Base-by-base conservation (phyloP, 2,797 vertebrate genomes). In the Synaphobranchus kaupii region DNA sequence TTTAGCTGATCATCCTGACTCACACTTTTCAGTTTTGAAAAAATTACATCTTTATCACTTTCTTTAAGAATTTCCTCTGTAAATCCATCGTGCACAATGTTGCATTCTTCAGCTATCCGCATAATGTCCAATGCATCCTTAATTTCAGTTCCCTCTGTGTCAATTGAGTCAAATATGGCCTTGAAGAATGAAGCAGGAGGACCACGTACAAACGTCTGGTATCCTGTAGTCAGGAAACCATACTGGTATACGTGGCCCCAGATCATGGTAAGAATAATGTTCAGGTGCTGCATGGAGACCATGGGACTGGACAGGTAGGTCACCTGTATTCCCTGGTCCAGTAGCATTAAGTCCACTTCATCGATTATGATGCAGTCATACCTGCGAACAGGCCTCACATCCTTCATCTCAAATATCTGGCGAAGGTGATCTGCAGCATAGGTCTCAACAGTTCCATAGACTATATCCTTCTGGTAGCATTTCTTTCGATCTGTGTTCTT, bases 281-380 rank as follows among this genome's bases (percentile, higher is more conserved):
- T 93, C 0, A 94, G 83, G 89, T 93, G 93, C 17, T 93, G 86
- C 91, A 93, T 93, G 87, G 88, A 89, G 6, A 89, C 86, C 89
- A 92, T 91, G 68, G 89, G 87, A 48, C 90, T 91, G 89, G 92
- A 92, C 31, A 94, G 90, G 85, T 94, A 94, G 44, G 90, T 93
- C 48, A 93, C 39, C 87, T 93, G 90, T 80, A 93, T 90, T 71
- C 92, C 93, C 15, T 92, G 88, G 87, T 93, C 93, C 50, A 94
- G 58, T 84, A 93, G 84, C 68, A 93, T 87, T 0, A 92, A 94
- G 71, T 93, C 92, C 86, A 93, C 92, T 78, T 93, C 92, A 88
- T 93, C 92, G 0, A 93, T 89, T 6, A 90, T 89, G 85, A 93
- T 88, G 86, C 92, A 93, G 86, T 93, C 85, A 88, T 84, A 93